Percentiles rank a stretch among this genome's conserved stretches.
Evolutionary conservation across 2,113 vertebrate species (phyloP).

Genomic region (Aepyceros melampus): DNA sequence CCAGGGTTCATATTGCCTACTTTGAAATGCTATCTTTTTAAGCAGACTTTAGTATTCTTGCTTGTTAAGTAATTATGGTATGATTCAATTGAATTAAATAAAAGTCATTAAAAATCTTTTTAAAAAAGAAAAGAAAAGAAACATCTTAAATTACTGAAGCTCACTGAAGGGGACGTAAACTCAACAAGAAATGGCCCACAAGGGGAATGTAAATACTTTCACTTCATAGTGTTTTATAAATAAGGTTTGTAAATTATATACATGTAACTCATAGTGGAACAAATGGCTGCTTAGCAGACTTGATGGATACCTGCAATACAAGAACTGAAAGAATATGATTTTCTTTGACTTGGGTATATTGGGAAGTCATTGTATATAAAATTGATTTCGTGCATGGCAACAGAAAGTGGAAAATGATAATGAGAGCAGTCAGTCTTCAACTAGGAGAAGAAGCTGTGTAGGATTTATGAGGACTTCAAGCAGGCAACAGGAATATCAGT

Average conservation of each 20-base stretch:
- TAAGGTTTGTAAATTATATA: not conserved
- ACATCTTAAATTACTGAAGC: not conserved
- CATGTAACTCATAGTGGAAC: not conserved
- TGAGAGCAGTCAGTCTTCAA: not conserved
- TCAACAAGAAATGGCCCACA: not conserved
- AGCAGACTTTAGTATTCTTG: not conserved
- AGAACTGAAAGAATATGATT: not conserved
- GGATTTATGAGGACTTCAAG: not conserved
- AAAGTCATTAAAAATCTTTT: not conserved
- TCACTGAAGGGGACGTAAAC: not conserved
- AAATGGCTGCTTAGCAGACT: not conserved
- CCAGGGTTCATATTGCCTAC: not conserved
- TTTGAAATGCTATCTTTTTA: slow-evolving; percentile 1
- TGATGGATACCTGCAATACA: not conserved
- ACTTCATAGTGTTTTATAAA: not conserved
- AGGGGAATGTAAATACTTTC: not conserved
- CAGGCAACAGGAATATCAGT: not conserved
- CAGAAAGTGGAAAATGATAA: not conserved
- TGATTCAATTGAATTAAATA: slow-evolving; percentile 15
- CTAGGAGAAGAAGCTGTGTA: not conserved
- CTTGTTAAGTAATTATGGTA: not conserved
- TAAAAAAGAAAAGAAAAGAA: not conserved
- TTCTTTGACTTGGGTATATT: not conserved
- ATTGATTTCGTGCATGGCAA: not conserved
- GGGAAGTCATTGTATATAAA: not conserved